Conservation (phyloP, 1,140 invertebrate species). For the Grapholita molesta region DNA sequence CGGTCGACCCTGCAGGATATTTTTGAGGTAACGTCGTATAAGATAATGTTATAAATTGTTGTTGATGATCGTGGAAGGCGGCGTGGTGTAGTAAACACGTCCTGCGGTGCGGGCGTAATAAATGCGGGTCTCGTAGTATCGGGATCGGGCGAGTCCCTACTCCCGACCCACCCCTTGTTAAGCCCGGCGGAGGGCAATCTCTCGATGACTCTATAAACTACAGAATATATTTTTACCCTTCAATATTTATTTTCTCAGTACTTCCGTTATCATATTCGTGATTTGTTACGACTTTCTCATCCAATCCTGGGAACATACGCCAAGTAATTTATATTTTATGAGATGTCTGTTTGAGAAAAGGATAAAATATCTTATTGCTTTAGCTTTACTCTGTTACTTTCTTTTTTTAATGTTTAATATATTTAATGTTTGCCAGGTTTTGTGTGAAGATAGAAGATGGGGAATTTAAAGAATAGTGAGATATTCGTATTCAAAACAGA, state of each 20-base stretch:
- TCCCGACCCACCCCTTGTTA: slow-evolving; percentile 13
- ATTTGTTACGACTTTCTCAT: neutral
- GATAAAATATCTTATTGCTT: neutral
- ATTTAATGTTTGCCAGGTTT: slow-evolving; percentile 5
- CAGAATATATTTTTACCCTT: slow-evolving; percentile 5
- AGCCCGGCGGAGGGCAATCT: neutral
- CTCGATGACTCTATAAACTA: slow-evolving; percentile 11
- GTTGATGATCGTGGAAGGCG: neutral
- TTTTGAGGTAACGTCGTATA: slow-evolving; percentile 16
- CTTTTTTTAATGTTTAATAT: neutral
- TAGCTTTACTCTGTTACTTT: neutral
- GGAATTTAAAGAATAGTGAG: neutral
- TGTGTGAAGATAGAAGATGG: neutral
- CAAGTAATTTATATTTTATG: neutral
- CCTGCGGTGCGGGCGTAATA: neutral
- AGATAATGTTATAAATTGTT: neutral
- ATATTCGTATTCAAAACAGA: neutral
- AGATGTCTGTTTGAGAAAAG: neutral
- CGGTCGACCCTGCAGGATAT: slow-evolving; percentile 27
- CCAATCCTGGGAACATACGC: neutral
- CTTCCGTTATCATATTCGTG: neutral
- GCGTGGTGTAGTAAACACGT: slow-evolving; percentile 4
- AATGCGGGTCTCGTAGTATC: slow-evolving; percentile 15
- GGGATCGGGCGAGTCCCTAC: slow-evolving; percentile 2
- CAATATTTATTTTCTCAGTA: neutral